phyloP scores from a whole-genome alignment of 2,888 invertebrate species.

The Adineta ricciae region DNA sequence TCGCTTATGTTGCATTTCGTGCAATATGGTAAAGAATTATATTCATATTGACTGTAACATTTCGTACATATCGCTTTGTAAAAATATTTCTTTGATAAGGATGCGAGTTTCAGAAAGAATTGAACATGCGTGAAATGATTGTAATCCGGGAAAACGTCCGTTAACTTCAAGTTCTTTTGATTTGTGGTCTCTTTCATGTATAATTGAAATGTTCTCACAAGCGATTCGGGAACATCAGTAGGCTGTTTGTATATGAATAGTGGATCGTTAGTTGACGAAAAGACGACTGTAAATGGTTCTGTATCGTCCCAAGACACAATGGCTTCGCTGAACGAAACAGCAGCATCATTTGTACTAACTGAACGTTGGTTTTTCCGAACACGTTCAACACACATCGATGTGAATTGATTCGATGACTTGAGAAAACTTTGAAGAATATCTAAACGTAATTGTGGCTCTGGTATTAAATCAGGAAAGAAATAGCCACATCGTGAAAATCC shows the following conservation, averaged over 20 bases:
- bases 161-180: not conserved
- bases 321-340: not conserved
- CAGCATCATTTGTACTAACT: not conserved
- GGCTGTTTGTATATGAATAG: not conserved
- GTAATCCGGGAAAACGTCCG: not conserved
- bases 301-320: constrained; percentile 14
- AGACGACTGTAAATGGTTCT: not conserved
- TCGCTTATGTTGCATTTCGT: not conserved
- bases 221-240: not conserved
- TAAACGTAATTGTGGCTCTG: not conserved
- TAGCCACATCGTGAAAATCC: not conserved
- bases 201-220: not conserved
- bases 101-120: not conserved
- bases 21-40: not conserved
- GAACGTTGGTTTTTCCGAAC: not conserved
- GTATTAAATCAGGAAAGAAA: not conserved
- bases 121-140: not conserved
- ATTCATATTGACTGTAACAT: not conserved
- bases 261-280: not conserved
- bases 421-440: constrained; percentile 7
- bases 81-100: constrained; percentile 20
- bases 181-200: not conserved
- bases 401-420: not conserved
- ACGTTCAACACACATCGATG: not conserved
- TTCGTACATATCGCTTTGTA: not conserved